Evolutionary conservation across 2,797 vertebrate genomes (phyloP), one percentile per base, ranked within the genome.

Genomic region (Platalea minor): DNA sequence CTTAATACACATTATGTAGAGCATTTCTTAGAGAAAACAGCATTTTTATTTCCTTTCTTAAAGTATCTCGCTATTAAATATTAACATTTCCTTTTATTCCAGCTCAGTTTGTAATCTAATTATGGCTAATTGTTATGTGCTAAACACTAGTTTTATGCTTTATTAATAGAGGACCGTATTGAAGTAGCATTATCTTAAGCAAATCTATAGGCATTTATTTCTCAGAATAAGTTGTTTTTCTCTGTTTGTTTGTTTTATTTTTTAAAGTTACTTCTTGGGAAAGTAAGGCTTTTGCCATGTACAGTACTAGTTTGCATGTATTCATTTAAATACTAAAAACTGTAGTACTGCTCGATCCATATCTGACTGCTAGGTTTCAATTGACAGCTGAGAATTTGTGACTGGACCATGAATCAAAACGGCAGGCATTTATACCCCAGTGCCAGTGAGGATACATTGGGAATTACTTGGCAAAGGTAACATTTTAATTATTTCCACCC

Each of bases 391-490:
- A 99, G 99, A 99, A 99, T 99, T 99, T 99, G 99, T 99, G 99
- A 99, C 99, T 99, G 99, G 99, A 99, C 99, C 99, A 99, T 99
- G 99, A 99, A 99, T 99, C 99, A 99, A 99, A 99, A 99, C 99
- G 99, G 99, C 99, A 99, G 99, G 99, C 99, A 99, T 99, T 99
- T 99, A 99, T 99, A 99, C 99, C 99, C 99, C 99, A 99, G 99
- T 99, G 98, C 98, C 99, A 99, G 98, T 99, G 99, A 99, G 99
- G 99, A 99, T 99, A 99, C 99, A 99, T 99, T 99, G 99, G 99
- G 99, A 99, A 99, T 99, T 99, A 99, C 99, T 99, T 99, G 99
- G 99, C 99, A 99, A 99, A 99, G 99, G 99, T 99, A 99, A 99
- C 98, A 98, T 99, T 99, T 99, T 99, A 98, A 99, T 99, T 99